Base-by-base conservation (phyloP, 1,140 invertebrate genomes). In the Camponotus vicinus region DNA sequence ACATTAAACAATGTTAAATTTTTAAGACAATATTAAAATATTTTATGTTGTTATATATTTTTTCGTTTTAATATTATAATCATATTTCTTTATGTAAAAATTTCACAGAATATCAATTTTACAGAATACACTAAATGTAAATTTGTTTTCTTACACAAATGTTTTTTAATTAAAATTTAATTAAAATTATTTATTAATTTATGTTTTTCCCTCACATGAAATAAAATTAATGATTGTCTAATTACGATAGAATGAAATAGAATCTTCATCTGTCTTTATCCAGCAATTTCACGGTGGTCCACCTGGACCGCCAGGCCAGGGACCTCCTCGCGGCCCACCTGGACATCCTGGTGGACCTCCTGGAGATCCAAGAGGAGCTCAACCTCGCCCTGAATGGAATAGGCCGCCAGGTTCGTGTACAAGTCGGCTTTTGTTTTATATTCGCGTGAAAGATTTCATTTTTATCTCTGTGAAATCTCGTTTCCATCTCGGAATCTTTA, bases 341-440 rank as follows among this genome's bases (percentile, higher is more conserved):
- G 95, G 96, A 75, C 95, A 95, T 88, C 95, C 95, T 61, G 94
- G 95, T 73, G 95, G 94, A 40, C 95, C 95, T 83, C 94, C 95
- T 37, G 95, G 95, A 49, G 96, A 96, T 92, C 96, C 96, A 18
- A 92, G 96, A 88, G 96, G 96, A 84, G 96, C 96, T 42, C 96
- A 96, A 45, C 96, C 96, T 32, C 94, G 94, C n/a, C 97, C 97
- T 13, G 97, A 98, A 91, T 98, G 97, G 97, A 97, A 97, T 92
- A 95, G 97, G 90, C 97, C 97, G 76, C 97, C 97, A 86, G 95
- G 95, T 95, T 86, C 87, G 85, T 92, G 63, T 18, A 18, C 52
- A 82, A 4, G 55, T 15, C 76, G 34, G 57, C 21, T 67, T 52
- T 69, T 45, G 21, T 40, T 83, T 52, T 15, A 52, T 52, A 45